phyloP scores from a whole-genome alignment of 2,113 vertebrate species.

The Clupea harengus region DNA sequence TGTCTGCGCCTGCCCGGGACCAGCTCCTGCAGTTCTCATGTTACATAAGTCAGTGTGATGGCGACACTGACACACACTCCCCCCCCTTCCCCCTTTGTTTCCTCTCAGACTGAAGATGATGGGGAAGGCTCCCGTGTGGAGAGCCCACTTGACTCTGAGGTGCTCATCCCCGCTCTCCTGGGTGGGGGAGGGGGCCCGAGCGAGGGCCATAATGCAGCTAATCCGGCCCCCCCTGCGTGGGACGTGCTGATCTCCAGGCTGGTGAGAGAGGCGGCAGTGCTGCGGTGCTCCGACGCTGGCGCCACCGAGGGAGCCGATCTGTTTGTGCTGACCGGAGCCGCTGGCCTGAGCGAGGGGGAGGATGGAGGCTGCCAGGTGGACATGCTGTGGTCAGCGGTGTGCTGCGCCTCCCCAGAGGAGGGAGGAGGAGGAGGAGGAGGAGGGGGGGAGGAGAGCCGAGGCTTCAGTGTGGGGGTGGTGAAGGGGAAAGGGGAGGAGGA shows the following conservation, averaged over 20 bases:
- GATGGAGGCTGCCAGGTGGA: constrained; percentile 40
- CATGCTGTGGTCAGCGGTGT: constrained; percentile 67
- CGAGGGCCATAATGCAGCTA: constrained; percentile 18
- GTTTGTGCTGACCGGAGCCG: constrained; percentile 64
- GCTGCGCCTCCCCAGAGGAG: constrained; percentile 58
- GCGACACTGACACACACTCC: not conserved
- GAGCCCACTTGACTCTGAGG: constrained; percentile 27
- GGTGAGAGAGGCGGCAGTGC: constrained; percentile 51
- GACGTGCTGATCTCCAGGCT: constrained; percentile 59
- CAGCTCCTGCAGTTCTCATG: constrained; percentile 2
- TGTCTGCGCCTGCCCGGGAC: not conserved
- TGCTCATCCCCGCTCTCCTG: constrained; percentile 60
- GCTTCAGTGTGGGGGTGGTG: constrained; percentile 64
- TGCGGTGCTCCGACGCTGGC: constrained; percentile 54
- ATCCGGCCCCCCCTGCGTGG: constrained; percentile 57
- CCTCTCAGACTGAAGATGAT: constrained; percentile 42
- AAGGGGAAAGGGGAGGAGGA: constrained; percentile 44
- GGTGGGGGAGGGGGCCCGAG: constrained; percentile 14
- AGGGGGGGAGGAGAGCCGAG: constrained; percentile 32
- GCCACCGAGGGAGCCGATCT: constrained; percentile 51
- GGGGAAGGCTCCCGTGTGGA: constrained; percentile 29
- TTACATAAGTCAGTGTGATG: not conserved
- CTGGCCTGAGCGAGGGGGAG: constrained; percentile 46
- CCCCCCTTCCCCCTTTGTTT: not conserved
- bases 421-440: constrained; percentile 35